Conservation (phyloP, 1,140 invertebrate species). For the Meteorus sp. region DNA sequence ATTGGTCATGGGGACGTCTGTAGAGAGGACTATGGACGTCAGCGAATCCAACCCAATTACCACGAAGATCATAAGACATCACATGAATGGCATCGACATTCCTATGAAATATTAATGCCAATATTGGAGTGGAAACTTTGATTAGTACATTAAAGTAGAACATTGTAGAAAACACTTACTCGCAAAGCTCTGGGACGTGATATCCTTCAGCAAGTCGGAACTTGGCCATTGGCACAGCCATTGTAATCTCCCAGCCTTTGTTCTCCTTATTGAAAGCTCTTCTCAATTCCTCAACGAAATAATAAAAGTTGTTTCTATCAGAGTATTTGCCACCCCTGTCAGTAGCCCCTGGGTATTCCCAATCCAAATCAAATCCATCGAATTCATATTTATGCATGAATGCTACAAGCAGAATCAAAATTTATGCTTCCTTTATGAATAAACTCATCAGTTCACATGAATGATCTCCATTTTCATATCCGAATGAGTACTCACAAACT, state of each 20-base stretch:
- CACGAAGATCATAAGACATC: conserved; percentile 89
- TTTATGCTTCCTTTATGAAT: not conserved
- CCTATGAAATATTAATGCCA: conserved; percentile 45
- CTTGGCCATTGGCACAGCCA: conserved; percentile 84
- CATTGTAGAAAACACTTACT: too few species aligned
- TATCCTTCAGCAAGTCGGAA: conserved; percentile 85
- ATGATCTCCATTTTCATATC: too few species aligned
- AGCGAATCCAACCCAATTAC: conserved; percentile 89
- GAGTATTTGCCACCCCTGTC: conserved; percentile 81
- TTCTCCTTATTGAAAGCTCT: conserved; percentile 74
- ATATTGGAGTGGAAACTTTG: not conserved
- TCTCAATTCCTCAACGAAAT: conserved; percentile 78
- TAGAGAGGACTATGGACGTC: conserved; percentile 85
- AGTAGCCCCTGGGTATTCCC: conserved; percentile 85
- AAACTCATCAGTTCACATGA: too few species aligned
- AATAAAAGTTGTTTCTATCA: conserved; percentile 83
- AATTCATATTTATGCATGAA: conserved; percentile 78
- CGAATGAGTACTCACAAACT: conserved; percentile 65
- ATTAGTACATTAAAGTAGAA: conserved; percentile 26
- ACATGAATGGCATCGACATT: conserved; percentile 80
- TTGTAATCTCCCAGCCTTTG: conserved; percentile 83
- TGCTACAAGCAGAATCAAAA: conserved; percentile 47
- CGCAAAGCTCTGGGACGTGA: conserved; percentile 83
- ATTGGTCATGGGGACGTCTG: conserved; percentile 81
- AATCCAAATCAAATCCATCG: conserved; percentile 83